Conservation (phyloP, 2,797 vertebrate genomes). For the Amniataba percoides region DNA sequence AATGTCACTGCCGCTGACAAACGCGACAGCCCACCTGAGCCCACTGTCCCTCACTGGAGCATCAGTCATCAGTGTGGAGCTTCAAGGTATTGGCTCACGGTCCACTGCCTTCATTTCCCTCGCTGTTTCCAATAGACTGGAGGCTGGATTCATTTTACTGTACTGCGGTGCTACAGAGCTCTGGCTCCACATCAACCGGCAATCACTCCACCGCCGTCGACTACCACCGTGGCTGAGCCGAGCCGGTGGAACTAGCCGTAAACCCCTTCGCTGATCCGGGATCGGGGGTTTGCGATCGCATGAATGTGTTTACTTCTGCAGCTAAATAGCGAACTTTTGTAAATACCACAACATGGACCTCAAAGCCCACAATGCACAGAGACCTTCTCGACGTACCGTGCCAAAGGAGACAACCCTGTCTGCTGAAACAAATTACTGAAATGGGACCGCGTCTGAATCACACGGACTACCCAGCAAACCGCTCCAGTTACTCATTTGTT, state of each 20-base stretch:
- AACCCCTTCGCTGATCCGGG: slow-evolving; percentile 56
- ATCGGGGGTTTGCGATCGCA: slow-evolving; percentile 59
- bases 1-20: slow-evolving; percentile 43
- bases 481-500: slow-evolving; percentile 35
- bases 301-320: slow-evolving; percentile 73
- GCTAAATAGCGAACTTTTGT: slow-evolving; percentile 67
- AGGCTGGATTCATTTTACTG: slow-evolving; percentile 69
- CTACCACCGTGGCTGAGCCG: slow-evolving; percentile 56
- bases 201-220: slow-evolving; percentile 61
- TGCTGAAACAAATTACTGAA: slow-evolving; percentile 55
- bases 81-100: slow-evolving; percentile 64
- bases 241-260: slow-evolving; percentile 61
- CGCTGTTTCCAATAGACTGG: slow-evolving; percentile 70
- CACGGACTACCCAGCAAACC: slow-evolving; percentile 43
- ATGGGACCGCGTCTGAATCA: slow-evolving; percentile 47
- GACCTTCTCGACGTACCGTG: slow-evolving; percentile 78
- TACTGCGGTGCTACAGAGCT: slow-evolving; percentile 67
- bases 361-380: slow-evolving; percentile 72
- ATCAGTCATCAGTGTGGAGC: slow-evolving; percentile 56
- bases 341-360: slow-evolving; percentile 80
- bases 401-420: slow-evolving; percentile 77
- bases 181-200: slow-evolving; percentile 73
- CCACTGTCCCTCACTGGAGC: slow-evolving; percentile 44
- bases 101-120: slow-evolving; percentile 63
- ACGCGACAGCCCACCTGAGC: slow-evolving; percentile 34